Conservation (phyloP, 2,888 invertebrate species). For the Physocephala rufipes region DNA sequence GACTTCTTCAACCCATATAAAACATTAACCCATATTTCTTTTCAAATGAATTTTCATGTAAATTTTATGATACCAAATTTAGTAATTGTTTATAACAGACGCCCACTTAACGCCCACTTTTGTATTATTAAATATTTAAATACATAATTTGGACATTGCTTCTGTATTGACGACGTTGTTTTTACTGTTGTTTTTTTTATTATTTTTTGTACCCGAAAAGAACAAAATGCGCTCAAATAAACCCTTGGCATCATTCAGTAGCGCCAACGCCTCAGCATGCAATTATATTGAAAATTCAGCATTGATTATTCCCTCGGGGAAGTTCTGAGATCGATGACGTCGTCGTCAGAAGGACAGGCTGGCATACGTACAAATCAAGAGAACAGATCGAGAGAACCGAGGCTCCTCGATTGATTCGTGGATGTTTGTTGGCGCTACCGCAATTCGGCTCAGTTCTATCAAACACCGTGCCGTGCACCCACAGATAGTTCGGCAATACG, state of each 20-base stretch:
- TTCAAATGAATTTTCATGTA: neutral
- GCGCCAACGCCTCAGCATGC: conserved; percentile 26
- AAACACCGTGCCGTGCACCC: neutral
- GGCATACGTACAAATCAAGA: too few species aligned
- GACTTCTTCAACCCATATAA: too few species aligned
- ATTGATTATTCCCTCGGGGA: conserved; percentile 31
- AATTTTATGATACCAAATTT: neutral
- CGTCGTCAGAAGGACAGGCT: neutral
- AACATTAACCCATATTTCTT: too few species aligned
- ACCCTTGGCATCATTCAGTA: conserved; percentile 10
- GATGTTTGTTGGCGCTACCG: neutral
- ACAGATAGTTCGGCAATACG: conserved; percentile 12
- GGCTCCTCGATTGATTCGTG: neutral
- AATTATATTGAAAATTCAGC: conserved; percentile 35
- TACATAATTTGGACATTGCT: conserved; percentile 24
- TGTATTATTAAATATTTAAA: conserved; percentile 5
- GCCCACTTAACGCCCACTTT: neutral
- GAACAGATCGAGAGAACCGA: too few species aligned
- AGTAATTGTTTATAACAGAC: conserved; percentile 4
- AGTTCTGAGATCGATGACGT: conserved; percentile 24
- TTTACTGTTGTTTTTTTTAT: neutral
- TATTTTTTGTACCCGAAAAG: conserved; percentile 1
- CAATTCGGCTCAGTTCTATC: neutral
- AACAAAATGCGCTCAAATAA: conserved; percentile 18
- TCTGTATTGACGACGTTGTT: neutral